phyloP scores from a whole-genome alignment of 53 echinoderm and acorn worm genomes.

The Mesocentrotus franciscanus region DNA sequence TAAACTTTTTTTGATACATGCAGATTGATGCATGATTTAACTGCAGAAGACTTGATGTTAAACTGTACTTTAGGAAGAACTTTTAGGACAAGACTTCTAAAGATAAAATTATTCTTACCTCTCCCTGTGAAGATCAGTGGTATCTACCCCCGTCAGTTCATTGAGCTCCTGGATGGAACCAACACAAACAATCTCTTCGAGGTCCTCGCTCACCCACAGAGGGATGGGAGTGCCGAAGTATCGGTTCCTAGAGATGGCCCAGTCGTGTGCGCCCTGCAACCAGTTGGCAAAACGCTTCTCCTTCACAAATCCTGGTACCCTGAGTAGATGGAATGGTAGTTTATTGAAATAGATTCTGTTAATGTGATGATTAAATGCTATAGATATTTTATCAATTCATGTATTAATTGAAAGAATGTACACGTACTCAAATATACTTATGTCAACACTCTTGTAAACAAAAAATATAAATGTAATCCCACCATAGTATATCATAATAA shows the following conservation, averaged over 20 bases:
- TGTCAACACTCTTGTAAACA: neutral
- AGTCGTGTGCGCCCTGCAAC: slow-evolving; percentile 94
- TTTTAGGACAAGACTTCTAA: neutral
- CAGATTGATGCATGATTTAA: neutral
- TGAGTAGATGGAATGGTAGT: slow-evolving; percentile 30
- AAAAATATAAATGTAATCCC: neutral
- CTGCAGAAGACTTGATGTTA: neutral
- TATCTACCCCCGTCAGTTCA: slow-evolving; percentile 80
- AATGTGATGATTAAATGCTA: neutral
- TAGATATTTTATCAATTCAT: neutral
- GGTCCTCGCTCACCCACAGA: slow-evolving; percentile 96
- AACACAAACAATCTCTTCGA: slow-evolving; percentile 92
- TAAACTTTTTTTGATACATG: neutral
- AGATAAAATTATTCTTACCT: slow-evolving; percentile 67
- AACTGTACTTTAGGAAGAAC: neutral
- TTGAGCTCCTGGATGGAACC: slow-evolving; percentile 91
- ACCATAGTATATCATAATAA: neutral
- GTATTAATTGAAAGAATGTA: neutral
- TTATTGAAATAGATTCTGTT: neutral
- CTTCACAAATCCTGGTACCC: slow-evolving; percentile 99
- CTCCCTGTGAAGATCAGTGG: slow-evolving; percentile 92
- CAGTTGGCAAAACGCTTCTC: slow-evolving; percentile 98
- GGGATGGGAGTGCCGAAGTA: slow-evolving; percentile 99
- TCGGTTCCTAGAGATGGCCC: slow-evolving; percentile 93
- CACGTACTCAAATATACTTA: neutral